Evolutionary conservation across 2,797 vertebrate species (phyloP), one percentile per base, ranked within the genome.

Genomic region (Sebastes hopkinsi): DNA sequence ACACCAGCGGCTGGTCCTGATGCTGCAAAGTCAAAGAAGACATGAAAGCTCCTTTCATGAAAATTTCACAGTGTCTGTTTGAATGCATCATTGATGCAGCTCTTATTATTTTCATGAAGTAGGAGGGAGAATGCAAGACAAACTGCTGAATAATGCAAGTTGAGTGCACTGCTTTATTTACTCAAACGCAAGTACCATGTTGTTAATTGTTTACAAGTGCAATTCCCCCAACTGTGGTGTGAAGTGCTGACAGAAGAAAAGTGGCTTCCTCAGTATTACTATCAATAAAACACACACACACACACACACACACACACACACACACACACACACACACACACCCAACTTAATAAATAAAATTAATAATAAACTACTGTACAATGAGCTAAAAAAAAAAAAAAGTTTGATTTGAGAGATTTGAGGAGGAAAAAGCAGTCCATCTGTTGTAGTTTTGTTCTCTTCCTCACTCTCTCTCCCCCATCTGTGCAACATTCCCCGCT

Each of bases 151-250:
- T 80, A 91, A 88, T 92, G 73, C 14, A 88, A 64, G 38, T 56
- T 65, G 77, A 89, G 50, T 72, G 75, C 75, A 30, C 46, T 80
- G 56, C 55, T 93, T 94, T 93, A 92, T 93, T 94, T 50, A 79
- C 78, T 79, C 81, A 69, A 83, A 89, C 52, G 84, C 80, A 85
- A 86, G 50, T 74, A 79, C 75, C 72, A 78, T 59, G 62, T 76
- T 82, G 70, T 87, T 85, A 80, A 84, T 80, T 88, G 83, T 92
- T 89, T 84, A 84, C 86, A 85, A 89, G 84, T 80, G 77, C 67
- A 79, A n/a, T 75, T 76, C 77, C 72, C 72, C 58, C 25, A 3
- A 66, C 52, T 67, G 78, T 54, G 73, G 22, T 4, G 9, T 67
- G 61, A 90, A 78, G 77, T 36, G 66, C 62, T 66, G 75, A 59